Base-by-base conservation (phyloP, 2,888 invertebrate species). In the Caenorhabditis sp. region DNA sequence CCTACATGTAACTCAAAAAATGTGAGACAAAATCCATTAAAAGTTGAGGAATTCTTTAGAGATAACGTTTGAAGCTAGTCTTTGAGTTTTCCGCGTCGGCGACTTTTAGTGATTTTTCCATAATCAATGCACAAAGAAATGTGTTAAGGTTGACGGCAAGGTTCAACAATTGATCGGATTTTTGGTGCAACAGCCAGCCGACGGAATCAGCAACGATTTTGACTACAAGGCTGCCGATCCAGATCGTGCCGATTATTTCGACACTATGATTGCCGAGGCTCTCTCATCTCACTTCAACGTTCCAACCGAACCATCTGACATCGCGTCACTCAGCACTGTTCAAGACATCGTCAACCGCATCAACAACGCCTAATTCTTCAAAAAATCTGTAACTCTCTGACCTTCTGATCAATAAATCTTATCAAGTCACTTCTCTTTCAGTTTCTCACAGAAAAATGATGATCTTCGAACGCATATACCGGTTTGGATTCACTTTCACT, bases 91-190 rank as follows among this genome's bases (percentile, higher is more conserved):
- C 24, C 4, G 59, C 73, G 73, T 59, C 44, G 44, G 41, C 35
- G 31, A 41, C 19, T 41, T 61, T 44, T 58, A 56, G 10, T 8
- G n/a, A 12, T 49, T 47, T 31, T 51, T 61, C 16, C n/a, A 22
- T 8, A 35, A 38, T 38, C 59, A 59, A 59, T 59, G 59, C 59
- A 59, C 35, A 59, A 59, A 26, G 38, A 38, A 26, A n/a, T 63
- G 49, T 51, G 54, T 79, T 41, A 51, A 79, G 77, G 63, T 70
- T 41, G 70, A 79, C 10, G 77, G 69, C 10, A 79, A 79, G 31
- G 69, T 79, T 51, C 54, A 70, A 24, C 59, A 69, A 41, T 28
- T 79, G 10, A 54, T 70, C 3, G 47, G 44, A 44, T 54, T 79
- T 10, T 26, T 79, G 31, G 54, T 63, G 7, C 31, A 58, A 16